A percentile compares a stretch with the other conserved stretches of the same genome.
These are phyloP conservation scores for Pectinophora gossypiella DNA, from an alignment of 1,140 invertebrate genomes.

Conservation along the genomic window DNA sequence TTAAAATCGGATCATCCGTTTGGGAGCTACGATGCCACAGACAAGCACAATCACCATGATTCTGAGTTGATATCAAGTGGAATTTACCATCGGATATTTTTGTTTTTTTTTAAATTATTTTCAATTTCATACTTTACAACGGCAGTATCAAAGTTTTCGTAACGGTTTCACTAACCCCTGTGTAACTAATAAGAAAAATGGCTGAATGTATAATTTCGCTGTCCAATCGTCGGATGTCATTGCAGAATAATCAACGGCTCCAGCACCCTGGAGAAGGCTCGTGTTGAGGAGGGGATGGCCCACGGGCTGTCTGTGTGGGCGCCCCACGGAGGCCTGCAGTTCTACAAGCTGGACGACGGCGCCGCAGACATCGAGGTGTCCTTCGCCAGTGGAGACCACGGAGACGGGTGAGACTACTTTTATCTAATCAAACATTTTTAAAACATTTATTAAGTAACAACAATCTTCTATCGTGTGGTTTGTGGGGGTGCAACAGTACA, in stretches of 20 bases:
- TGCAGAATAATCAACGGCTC: conserved; percentile 81
- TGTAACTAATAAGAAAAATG: no score
- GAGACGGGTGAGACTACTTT: conserved; percentile 75
- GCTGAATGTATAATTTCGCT: no score
- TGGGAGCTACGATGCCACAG: no score
- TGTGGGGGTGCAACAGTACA: neutral
- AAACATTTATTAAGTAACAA: neutral
- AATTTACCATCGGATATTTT: no score
- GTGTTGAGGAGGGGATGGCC: conserved; percentile 73
- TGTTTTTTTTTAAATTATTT: no score
- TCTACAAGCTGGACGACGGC: conserved; percentile 39
- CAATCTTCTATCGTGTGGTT: neutral
- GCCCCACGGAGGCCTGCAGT: conserved; percentile 77
- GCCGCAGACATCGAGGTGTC: conserved; percentile 80
- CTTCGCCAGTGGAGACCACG: conserved; percentile 79
- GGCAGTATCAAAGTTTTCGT: no score
- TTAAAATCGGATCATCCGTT: no score
- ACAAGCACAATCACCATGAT: no score
- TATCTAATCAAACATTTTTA: neutral
- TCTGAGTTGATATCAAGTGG: no score
- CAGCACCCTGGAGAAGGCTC: conserved; percentile 73
- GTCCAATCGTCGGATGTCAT: no score
- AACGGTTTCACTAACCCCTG: no score
- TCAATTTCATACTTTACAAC: no score
- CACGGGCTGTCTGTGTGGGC: conserved; percentile 80